A percentile compares a stretch with the other conserved stretches of the same genome.
These are phyloP conservation scores for Drosophila paranaensis DNA, from an alignment of 2,888 invertebrate genomes.

Conservation along the genomic window DNA sequence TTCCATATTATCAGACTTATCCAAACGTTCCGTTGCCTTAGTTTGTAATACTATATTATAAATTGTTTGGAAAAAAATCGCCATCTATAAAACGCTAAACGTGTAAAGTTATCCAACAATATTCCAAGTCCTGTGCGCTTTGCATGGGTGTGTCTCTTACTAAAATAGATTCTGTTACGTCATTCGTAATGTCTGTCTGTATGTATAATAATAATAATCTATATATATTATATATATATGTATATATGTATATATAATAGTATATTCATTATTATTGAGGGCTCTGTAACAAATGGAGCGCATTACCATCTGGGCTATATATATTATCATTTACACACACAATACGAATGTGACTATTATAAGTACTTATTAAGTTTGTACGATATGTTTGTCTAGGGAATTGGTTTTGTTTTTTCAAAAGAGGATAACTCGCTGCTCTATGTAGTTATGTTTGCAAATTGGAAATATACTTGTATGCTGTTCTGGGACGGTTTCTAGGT, in stretches of 20 bases:
- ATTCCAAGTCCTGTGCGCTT: slow-evolving; percentile 72
- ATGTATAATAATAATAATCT: slow-evolving; percentile 38
- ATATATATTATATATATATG: slow-evolving; percentile 25
- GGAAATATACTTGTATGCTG: slow-evolving; percentile 61
- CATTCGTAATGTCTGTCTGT: slow-evolving; percentile 37
- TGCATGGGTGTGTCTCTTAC: slow-evolving; percentile 60
- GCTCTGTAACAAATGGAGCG: slow-evolving; percentile 43
- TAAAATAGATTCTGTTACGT: slow-evolving; percentile 60
- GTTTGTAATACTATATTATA: slow-evolving; percentile 49
- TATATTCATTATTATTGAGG: slow-evolving; percentile 45
- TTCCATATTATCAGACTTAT: slow-evolving; percentile 67
- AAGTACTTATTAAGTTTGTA: slow-evolving; percentile 77
- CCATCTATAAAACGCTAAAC: slow-evolving; percentile 74
- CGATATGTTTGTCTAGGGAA: slow-evolving; percentile 84
- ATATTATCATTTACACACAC: slow-evolving; percentile 34
- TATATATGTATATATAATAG: slow-evolving; percentile 16
- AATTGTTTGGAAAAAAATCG: slow-evolving; percentile 69
- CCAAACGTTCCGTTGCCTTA: slow-evolving; percentile 50
- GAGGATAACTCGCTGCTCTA: slow-evolving; percentile 39
- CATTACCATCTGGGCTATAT: slow-evolving; percentile 19
- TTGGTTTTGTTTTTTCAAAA: slow-evolving; percentile 37
- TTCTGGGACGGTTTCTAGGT: slow-evolving; percentile 78
- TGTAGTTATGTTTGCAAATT: slow-evolving; percentile 28
- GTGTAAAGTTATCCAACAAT: slow-evolving; percentile 73
- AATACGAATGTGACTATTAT: slow-evolving; percentile 47